These are phyloP conservation scores for Hoplias malabaricus DNA, from an alignment of 2,113 vertebrate genomes.

Conservation along the genomic window DNA sequence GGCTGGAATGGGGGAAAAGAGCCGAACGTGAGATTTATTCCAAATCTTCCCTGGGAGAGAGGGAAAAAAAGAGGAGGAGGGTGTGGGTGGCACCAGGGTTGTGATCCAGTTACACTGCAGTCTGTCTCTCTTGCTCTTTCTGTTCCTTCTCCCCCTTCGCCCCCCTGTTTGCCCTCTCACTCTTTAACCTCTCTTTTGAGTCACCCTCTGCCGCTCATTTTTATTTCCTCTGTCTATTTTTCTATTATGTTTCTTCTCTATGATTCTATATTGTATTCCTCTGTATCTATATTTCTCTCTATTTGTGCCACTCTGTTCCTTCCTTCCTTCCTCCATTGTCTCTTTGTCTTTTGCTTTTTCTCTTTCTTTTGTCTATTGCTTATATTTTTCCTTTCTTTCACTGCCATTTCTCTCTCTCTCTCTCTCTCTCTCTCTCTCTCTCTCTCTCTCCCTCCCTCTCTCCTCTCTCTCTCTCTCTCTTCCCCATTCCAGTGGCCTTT, in stretches of 20 bases:
- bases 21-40: conserved; percentile 70
- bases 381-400: conserved; percentile 18
- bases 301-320: neutral
- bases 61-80: conserved; percentile 36
- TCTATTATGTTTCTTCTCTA: neutral
- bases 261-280: neutral
- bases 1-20: conserved; percentile 63
- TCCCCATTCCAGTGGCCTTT: conserved; percentile 62
- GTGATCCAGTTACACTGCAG: conserved; percentile 59
- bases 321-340: conserved; percentile 2
- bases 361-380: neutral
- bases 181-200: conserved; percentile 17
- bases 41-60: conserved; percentile 62
- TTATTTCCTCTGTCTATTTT: neutral
- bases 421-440: neutral
- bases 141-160: neutral
- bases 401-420: conserved; percentile 42
- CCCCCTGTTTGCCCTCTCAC: neutral
- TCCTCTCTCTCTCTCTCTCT: conserved; percentile 20
- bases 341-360: conserved; percentile 8
- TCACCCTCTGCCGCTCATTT: too few species aligned
- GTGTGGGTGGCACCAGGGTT: conserved; percentile 50
- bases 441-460: conserved; percentile 26
- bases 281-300: neutral
- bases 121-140: conserved; percentile 22